These are phyloP conservation scores for Epinotia demarniana DNA, from an alignment of 2,888 invertebrate genomes.

Conservation along the genomic window DNA sequence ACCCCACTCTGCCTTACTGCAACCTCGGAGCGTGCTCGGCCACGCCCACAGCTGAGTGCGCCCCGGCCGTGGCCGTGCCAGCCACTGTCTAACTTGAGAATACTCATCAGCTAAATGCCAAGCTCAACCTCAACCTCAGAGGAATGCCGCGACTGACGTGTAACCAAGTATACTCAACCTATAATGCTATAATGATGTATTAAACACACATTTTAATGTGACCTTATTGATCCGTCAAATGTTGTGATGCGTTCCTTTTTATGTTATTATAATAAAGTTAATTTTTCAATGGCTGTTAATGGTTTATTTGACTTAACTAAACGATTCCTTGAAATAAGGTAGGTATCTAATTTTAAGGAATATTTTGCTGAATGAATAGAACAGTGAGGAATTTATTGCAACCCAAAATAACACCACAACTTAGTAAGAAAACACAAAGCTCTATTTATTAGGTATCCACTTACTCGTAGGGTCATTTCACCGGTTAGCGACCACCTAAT, in stretches of 20 bases:
- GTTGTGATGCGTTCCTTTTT: constrained; percentile 13
- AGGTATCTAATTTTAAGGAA: background rate
- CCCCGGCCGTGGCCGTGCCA: constrained; percentile 50
- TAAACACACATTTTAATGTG: constrained; percentile 4
- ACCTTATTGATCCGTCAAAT: background rate
- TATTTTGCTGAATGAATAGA: no score
- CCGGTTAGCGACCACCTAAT: no score
- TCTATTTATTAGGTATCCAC: no score
- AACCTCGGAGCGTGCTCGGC: constrained; percentile 79
- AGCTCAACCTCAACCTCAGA: constrained; percentile 2
- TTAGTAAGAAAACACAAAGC: no score
- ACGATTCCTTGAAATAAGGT: background rate
- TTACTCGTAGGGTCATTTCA: no score
- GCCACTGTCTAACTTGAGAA: constrained; percentile 44
- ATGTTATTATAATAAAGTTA: constrained; percentile 2
- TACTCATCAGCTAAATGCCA: constrained; percentile 45
- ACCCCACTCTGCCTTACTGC: constrained; percentile 75
- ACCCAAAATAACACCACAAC: no score
- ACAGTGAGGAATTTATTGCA: no score
- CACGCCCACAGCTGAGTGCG: constrained; percentile 71
- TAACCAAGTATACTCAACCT: constrained; percentile 28
- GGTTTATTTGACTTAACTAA: background rate
- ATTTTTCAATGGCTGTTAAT: constrained; percentile 11
- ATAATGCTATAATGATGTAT: background rate
- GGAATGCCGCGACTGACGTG: constrained; percentile 1